Conservation (phyloP, 2,888 invertebrate genomes). For the Candidula unifasciata region DNA sequence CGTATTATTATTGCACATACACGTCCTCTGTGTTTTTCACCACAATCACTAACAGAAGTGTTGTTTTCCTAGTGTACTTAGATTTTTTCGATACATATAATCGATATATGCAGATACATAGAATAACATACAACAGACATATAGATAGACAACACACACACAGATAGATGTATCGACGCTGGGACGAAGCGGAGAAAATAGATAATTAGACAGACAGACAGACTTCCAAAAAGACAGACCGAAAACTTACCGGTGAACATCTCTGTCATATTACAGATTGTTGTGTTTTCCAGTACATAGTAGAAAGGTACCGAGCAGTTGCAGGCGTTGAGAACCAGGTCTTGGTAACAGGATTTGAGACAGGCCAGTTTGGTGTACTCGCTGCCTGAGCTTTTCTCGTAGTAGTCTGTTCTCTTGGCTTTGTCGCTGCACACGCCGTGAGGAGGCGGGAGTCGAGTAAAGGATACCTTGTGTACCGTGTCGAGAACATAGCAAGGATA, state of each 20-base stretch:
- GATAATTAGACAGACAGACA: too few relatives aligned
- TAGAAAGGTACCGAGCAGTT: slow-evolving; percentile 69
- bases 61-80: too few relatives aligned
- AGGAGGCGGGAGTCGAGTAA: slow-evolving; percentile 70
- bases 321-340: slow-evolving; percentile 68
- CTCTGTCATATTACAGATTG: slow-evolving; percentile 59
- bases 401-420: slow-evolving; percentile 58
- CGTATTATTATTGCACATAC: too few relatives aligned
- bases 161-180: too few relatives aligned
- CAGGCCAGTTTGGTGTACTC: slow-evolving; percentile 75
- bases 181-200: too few relatives aligned
- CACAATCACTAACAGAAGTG: too few relatives aligned
- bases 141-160: too few relatives aligned
- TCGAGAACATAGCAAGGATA: neutral
- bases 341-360: slow-evolving; percentile 76
- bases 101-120: too few relatives aligned
- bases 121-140: too few relatives aligned
- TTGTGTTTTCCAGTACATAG: slow-evolving; percentile 54
- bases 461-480: slow-evolving; percentile 58
- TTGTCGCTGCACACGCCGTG: slow-evolving; percentile 73
- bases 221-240: too few relatives aligned
- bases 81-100: too few relatives aligned
- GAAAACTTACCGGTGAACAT: slow-evolving; percentile 50
- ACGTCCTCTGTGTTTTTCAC: too few relatives aligned
- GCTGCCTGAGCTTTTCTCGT: slow-evolving; percentile 57